Evolutionary conservation across 2,797 vertebrate species (phyloP).

Genomic region (Ibycter americanus): DNA sequence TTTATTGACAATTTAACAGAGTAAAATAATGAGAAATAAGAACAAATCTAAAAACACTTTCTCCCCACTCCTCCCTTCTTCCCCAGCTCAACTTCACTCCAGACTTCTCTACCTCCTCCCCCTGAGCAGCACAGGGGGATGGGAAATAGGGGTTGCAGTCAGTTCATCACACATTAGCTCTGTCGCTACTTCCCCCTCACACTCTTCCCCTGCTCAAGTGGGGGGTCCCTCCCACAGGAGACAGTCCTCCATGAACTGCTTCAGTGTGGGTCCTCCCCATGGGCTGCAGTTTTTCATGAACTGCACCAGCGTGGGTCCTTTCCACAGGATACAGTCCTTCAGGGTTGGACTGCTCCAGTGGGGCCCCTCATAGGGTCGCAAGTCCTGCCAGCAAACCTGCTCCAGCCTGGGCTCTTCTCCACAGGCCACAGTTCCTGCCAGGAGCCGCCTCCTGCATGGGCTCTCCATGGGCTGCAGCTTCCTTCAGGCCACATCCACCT

Average conservation of each 20-base stretch:
- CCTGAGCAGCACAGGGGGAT: not conserved
- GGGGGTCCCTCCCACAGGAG: fast-evolving
- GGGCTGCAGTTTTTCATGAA: not conserved
- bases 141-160: not conserved
- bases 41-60: not conserved
- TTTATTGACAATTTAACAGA: not conserved
- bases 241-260: not conserved
- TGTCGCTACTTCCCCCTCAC: not conserved
- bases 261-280: fast-evolving
- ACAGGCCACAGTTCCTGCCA: fast-evolving
- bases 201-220: not conserved
- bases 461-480: not conserved
- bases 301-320: not conserved
- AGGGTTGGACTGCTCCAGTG: not conserved
- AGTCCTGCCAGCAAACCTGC: not conserved
- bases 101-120: fast-evolving
- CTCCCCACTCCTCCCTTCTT: not conserved
- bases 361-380: not conserved
- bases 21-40: not conserved
- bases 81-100: not conserved
- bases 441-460: not conserved
- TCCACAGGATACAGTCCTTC: not conserved
- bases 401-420: not conserved
- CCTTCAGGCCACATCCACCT: not conserved
- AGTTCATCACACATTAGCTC: not conserved